Percentiles rank a stretch among this genome's conserved stretches.
Evolutionary conservation across 2,888 invertebrate species (phyloP).

Genomic region (Agrochola lychnidis): DNA sequence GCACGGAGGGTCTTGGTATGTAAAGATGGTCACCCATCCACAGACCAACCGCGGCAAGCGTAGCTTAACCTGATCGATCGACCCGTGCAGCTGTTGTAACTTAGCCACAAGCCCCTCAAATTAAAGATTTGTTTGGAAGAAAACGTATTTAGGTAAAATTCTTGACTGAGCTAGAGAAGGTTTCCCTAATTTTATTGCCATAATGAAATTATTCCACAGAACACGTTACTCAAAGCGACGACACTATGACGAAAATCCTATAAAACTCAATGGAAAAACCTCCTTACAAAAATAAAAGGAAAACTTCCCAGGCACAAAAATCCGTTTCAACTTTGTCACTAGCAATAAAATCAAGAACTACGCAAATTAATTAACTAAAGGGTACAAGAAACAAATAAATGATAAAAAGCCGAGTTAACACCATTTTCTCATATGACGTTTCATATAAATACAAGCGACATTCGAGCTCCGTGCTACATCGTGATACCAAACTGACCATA

Average conservation of each 20-base stretch:
- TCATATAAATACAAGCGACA: conserved; percentile 49
- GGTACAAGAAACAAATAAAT: conserved; percentile 31
- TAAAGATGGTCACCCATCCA: no score
- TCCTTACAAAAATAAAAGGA: neutral
- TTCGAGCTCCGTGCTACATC: conserved; percentile 24
- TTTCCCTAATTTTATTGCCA: neutral
- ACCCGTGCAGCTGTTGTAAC: no score
- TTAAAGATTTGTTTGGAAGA: neutral
- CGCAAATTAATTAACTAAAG: conserved; percentile 50
- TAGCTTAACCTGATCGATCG: no score
- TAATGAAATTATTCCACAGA: neutral
- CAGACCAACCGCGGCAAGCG: no score
- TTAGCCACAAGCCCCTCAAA: no score
- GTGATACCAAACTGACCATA: neutral
- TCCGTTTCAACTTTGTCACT: conserved; percentile 22
- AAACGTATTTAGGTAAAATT: neutral
- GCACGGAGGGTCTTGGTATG: no score
- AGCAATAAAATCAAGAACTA: conserved; percentile 44
- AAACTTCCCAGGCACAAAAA: neutral
- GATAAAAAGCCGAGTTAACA: conserved; percentile 43
- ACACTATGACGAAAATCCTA: neutral
- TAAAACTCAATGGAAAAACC: neutral
- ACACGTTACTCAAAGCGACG: neutral
- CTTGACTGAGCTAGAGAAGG: neutral
- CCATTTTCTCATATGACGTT: conserved; percentile 40